Evolutionary conservation across 2,888 invertebrate species (phyloP), one percentile per base, ranked within the genome.

Genomic region (Tridacna gigas): DNA sequence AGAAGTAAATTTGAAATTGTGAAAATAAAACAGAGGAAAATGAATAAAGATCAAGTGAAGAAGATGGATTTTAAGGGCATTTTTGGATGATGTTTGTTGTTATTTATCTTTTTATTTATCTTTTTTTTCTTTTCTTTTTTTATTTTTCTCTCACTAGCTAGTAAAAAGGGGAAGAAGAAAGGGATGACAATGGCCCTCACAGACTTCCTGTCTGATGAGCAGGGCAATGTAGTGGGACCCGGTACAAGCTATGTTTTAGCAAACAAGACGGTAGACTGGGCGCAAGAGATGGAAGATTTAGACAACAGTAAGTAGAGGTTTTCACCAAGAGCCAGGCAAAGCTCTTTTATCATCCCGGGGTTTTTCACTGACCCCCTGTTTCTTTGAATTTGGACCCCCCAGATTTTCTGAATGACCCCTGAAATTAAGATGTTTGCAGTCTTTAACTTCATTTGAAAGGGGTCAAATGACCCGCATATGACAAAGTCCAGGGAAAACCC

Each of bases 121-220:
- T 3, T 13, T 63, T 13, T 25, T 63, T 25, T 63, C 1, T 63
- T 63, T 13, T 22, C 25, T 63, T 63, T 67, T 48, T 67, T 7
- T n/a, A 26, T 61, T 25, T 37, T 74, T 66, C 56, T 47, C n/a
- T n/a, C 37, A 7, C 48, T 37, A 73, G 92, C 89, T 51, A 91
- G 91, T 77, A 93, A 92, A 80, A 92, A 93, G 77, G 90, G 91
- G 77, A 97, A 97, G 96, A 98, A 96, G 95, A 98, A 97, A 96
- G 97, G 97, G 95, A 97, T 97, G 94, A 97, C 97, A 88, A 95
- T 98, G 93, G 96, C 97, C 91, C 96, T 98, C 93, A 97, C 97
- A 95, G 97, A 97, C 93, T 98, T 98, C 95, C 96, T 98, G 91
- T 97, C 97, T 86, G 97, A 97, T 93, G 94, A 93, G 51, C 85